Evolutionary conservation across 2,797 vertebrate species (phyloP).

Genomic region (Clamator glandarius): DNA sequence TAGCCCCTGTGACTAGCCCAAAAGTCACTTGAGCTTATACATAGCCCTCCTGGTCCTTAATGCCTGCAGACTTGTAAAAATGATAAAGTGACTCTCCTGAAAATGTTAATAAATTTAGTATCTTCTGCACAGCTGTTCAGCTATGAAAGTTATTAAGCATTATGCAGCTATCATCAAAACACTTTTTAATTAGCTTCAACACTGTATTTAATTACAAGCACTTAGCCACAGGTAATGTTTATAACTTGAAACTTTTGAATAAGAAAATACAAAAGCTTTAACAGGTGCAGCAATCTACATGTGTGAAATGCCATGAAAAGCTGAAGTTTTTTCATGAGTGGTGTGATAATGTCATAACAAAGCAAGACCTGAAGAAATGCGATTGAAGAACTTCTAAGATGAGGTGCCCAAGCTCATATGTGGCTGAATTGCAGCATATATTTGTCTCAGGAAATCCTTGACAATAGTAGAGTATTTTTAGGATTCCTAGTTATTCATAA

Average conservation of each 20-base stretch:
- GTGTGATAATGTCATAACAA: neutral
- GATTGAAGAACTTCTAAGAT: neutral
- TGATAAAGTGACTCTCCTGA: neutral
- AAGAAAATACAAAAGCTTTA: neutral
- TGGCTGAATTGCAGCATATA: fast-evolving
- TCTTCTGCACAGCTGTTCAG: constrained; percentile 50
- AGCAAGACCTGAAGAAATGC: neutral
- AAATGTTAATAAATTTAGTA: neutral
- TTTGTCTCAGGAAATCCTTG: neutral
- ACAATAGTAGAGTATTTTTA: no score
- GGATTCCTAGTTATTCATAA: neutral
- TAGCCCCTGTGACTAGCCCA: no score
- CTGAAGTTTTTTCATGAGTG: neutral
- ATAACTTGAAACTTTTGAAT: neutral
- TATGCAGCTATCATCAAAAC: constrained; percentile 46
- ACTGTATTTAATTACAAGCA: constrained; percentile 54
- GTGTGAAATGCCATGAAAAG: neutral
- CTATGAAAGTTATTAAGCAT: constrained; percentile 43
- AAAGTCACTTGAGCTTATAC: neutral
- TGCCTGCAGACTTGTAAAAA: neutral
- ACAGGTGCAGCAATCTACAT: neutral
- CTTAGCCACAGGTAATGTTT: constrained; percentile 35
- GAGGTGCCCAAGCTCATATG: neutral
- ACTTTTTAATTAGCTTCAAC: constrained; percentile 61
- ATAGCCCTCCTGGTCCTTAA: neutral